A percentile compares a stretch with the other conserved stretches of the same genome.
These are phyloP conservation scores for Stratiolaelaps scimitus DNA, from an alignment of 1,140 invertebrate genomes.

Conservation along the genomic window DNA sequence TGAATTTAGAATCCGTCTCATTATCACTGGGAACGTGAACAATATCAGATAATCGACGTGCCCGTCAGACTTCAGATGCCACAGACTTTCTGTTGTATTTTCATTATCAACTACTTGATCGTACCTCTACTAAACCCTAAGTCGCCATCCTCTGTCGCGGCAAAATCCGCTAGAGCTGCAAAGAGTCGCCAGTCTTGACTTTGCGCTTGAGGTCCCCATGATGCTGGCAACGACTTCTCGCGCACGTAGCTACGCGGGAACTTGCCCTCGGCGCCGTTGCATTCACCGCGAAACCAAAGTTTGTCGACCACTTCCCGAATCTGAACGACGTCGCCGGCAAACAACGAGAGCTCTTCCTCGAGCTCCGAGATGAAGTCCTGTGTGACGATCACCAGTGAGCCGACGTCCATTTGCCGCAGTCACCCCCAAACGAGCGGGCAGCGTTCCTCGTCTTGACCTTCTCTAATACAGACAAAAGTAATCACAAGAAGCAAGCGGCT, in stretches of 20 bases:
- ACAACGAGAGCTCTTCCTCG: constrained; percentile 32
- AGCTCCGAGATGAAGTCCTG: constrained; percentile 34
- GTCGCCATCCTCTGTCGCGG: constrained; percentile 34
- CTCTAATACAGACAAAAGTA: no score
- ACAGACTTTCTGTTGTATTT: no score
- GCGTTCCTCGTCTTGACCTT: no score
- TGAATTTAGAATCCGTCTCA: no score
- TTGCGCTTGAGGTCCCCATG: constrained; percentile 8
- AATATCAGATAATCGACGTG: no score
- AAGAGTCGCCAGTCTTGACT: constrained; percentile 29
- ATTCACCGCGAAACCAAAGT: constrained; percentile 34
- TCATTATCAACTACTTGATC: no score
- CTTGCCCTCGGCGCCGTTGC: constrained; percentile 30
- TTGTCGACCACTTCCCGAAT: constrained; percentile 33
- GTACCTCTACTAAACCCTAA: constrained; percentile 33
- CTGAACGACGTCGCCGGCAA: constrained; percentile 33
- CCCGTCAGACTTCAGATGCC: no score
- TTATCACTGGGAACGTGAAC: no score
- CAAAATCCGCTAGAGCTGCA: constrained; percentile 33
- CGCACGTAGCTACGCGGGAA: constrained; percentile 33
- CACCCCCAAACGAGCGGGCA: no score
- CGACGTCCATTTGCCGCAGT: constrained; percentile 16
- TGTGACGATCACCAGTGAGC: constrained; percentile 31
- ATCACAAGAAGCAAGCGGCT: no score
- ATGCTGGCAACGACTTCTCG: constrained; percentile 31